A percentile compares a stretch with the other conserved stretches of the same genome.
phyloP scores from a whole-genome alignment of 2,113 vertebrate species.

The Tringa solitaria region DNA sequence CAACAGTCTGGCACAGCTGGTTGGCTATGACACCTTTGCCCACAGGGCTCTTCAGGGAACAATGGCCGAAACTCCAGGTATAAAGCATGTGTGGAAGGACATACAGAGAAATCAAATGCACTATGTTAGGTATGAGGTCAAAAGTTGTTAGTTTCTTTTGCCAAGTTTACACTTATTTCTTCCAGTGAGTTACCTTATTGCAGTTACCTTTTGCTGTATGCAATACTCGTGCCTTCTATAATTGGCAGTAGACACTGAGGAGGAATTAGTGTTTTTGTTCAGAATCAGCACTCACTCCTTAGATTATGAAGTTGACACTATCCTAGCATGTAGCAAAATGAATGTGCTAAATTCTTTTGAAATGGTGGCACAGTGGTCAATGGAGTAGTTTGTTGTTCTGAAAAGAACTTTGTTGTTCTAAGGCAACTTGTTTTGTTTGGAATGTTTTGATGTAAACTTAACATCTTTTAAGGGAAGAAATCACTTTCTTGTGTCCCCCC shows the following conservation, averaged over 20 bases:
- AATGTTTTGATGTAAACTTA: neutral
- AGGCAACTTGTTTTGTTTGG: neutral
- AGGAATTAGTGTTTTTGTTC: neutral
- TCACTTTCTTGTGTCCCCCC: neutral
- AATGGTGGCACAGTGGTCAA: neutral
- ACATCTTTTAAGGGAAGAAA: neutral
- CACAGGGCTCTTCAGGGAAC: slow-evolving; percentile 94
- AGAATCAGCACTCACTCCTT: neutral
- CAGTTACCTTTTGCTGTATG: neutral
- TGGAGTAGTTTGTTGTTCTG: neutral
- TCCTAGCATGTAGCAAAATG: neutral
- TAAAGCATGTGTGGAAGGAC: neutral
- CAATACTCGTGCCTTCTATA: neutral
- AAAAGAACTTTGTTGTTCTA: neutral
- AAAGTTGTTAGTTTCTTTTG: neutral
- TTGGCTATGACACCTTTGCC: slow-evolving; percentile 89
- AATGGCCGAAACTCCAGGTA: slow-evolving; percentile 93
- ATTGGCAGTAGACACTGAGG: neutral
- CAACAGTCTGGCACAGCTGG: slow-evolving; percentile 86
- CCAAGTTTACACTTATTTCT: neutral
- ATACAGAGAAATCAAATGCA: neutral
- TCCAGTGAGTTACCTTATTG: neutral
- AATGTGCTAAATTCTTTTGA: neutral
- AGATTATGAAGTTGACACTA: neutral
- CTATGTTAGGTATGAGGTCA: neutral